These are phyloP conservation scores for Euphonia xanthogaster DNA, from an alignment of 2,797 vertebrate species.

Conservation along the genomic window DNA sequence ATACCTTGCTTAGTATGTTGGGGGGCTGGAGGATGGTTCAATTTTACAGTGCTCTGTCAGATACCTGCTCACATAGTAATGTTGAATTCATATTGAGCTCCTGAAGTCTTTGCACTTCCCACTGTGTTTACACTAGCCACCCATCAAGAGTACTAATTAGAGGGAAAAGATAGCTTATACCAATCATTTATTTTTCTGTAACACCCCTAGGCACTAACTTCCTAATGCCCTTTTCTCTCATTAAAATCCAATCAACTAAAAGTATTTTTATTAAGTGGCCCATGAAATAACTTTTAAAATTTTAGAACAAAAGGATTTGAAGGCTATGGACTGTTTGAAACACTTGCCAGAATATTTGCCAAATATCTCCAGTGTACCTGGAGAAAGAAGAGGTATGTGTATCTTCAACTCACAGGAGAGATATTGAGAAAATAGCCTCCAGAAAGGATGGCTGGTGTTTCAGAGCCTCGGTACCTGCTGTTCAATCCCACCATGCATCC, in stretches of 20 bases:
- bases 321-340: background rate
- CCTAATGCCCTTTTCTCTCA: background rate
- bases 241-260: constrained; percentile 18
- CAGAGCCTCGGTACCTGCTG: background rate
- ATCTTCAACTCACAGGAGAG: background rate
- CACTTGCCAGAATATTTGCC: background rate
- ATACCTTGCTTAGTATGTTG: background rate
- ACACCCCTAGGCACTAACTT: background rate
- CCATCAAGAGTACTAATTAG: background rate
- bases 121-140: background rate
- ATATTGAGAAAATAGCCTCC: background rate
- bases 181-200: background rate
- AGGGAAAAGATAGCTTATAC: background rate
- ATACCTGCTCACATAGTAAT: background rate
- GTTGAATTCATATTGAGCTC: background rate
- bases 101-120: background rate
- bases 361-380: background rate
- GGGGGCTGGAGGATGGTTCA: background rate
- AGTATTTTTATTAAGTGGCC: background rate
- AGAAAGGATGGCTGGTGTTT: background rate
- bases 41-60: background rate
- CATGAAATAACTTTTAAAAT: background rate
- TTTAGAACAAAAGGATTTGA: background rate
- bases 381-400: background rate
- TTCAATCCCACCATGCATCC: background rate